Evolutionary conservation across 2,888 invertebrate genomes (phyloP), one percentile per base, ranked within the genome.

Genomic region (Andrena hattorfiana): DNA sequence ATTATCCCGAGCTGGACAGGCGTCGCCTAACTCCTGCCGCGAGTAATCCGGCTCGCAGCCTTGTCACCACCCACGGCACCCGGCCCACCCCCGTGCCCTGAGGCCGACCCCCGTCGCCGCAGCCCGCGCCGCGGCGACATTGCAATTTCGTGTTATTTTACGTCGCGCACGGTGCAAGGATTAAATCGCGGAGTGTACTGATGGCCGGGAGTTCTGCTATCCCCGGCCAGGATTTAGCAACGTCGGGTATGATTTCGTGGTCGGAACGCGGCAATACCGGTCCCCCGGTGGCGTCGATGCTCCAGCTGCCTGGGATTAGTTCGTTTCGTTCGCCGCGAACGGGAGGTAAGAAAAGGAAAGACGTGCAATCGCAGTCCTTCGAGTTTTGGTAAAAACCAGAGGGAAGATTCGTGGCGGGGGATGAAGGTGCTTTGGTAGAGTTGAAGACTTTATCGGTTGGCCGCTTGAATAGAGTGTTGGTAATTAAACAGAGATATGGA

Each of bases 1-100:
- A 92, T 92, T 92, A 92, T 92, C 89, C 90, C 86, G 85, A 86
- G 89, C 87, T 83, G 91, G 90, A 90, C 89, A 86, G 85, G 85
- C 87, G 81, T 87, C 88, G 82, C 74, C 88, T 87, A 92, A 91
- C 92, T 91, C 90, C 85, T 84, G 86, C 85, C 88, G 87, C 87
- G 89, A 90, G 89, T 92, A 92, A 93, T 92, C 90, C 89, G 87
- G 89, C 87, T 90, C 84, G 83, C 80, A 85, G 85, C 78, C 85
- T 87, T 86, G 86, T 89, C 87, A 84, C 54, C 84, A 75, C 63
- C 83, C 59, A 67, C 60, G 62, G 10, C 7, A 26, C 28, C 49
- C 60, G 28, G 28, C 35, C 62, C 70, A 26, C 48, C 60, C 16
- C 64, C 54, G 0, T 70, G 35, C 23, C 16, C 35, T 8, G 26